Percentiles rank a stretch among this genome's conserved stretches.
Evolutionary conservation across 2,113 vertebrate genomes (phyloP).

Genomic region (Poeciliopsis retropinna): DNA sequence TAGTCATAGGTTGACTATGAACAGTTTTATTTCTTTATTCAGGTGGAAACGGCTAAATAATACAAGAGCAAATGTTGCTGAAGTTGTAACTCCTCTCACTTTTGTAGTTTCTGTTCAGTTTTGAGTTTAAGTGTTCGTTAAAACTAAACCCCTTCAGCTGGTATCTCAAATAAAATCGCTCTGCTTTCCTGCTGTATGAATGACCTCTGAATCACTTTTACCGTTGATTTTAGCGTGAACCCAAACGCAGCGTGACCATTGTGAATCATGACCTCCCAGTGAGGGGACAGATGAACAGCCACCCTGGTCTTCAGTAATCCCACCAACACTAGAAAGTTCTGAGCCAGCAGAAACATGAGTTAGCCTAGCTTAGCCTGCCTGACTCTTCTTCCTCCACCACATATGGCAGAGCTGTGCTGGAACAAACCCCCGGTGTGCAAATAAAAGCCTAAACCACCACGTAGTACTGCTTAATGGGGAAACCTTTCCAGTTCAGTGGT

Average conservation of each 20-base stretch:
- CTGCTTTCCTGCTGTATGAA: background rate
- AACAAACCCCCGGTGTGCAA: slow-evolving; percentile 4
- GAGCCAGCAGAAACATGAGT: slow-evolving; percentile 62
- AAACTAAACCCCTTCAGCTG: background rate
- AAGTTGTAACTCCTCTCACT: background rate
- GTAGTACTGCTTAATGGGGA: background rate
- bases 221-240: slow-evolving; percentile 39
- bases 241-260: slow-evolving; percentile 40
- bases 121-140: background rate
- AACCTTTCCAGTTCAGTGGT: background rate
- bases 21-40: background rate
- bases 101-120: background rate
- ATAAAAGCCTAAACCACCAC: slow-evolving; percentile 14
- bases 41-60: background rate
- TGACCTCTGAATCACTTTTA: slow-evolving; percentile 36
- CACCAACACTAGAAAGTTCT: slow-evolving; percentile 65
- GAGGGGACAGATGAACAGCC: slow-evolving; percentile 44
- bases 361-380: slow-evolving; percentile 33
- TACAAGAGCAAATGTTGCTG: background rate
- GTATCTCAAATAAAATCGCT: background rate
- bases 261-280: slow-evolving; percentile 44
- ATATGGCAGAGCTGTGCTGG: background rate
- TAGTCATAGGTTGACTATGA: background rate
- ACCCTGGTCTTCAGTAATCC: slow-evolving; percentile 61
- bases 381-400: slow-evolving; percentile 13